Evolutionary conservation across 1,140 invertebrate species (phyloP).

Genomic region (Drosophila fuyamai): DNA sequence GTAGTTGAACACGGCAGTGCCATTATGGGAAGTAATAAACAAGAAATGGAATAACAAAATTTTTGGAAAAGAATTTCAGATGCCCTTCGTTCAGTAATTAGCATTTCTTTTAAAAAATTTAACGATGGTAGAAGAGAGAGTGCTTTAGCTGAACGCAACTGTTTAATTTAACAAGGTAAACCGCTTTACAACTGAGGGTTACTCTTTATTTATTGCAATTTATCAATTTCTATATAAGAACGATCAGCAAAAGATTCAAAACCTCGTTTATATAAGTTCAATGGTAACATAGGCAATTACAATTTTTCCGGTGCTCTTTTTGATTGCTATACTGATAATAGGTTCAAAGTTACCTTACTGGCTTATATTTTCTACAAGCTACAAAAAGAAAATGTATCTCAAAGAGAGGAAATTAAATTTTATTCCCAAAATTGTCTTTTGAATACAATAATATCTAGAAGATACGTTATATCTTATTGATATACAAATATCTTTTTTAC

Average conservation of each 20-base stretch:
- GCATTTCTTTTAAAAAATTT: neutral
- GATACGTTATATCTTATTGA: neutral
- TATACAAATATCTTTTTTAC: neutral
- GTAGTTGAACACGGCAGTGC: conserved; percentile 48
- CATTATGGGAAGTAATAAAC: conserved; percentile 58
- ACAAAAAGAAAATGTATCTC: neutral
- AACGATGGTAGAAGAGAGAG: too few relatives aligned
- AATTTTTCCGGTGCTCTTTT: too few relatives aligned
- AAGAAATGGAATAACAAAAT: conserved; percentile 49
- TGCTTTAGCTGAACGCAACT: too few relatives aligned
- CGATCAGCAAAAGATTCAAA: too few relatives aligned
- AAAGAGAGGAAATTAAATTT: neutral
- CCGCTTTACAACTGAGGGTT: too few relatives aligned
- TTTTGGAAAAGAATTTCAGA: conserved; percentile 20
- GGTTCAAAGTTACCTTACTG: neutral
- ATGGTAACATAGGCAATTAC: too few relatives aligned
- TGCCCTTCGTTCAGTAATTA: conserved; percentile 26
- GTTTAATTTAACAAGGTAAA: too few relatives aligned
- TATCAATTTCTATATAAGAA: too few relatives aligned
- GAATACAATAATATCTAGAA: neutral
- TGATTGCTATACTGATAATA: too few relatives aligned
- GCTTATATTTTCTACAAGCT: too few relatives aligned
- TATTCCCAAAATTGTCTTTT: neutral
- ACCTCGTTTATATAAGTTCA: too few relatives aligned
- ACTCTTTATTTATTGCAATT: too few relatives aligned